These are phyloP conservation scores for Pluvialis apricaria DNA, from an alignment of 2,113 vertebrate genomes.

Conservation along the genomic window DNA sequence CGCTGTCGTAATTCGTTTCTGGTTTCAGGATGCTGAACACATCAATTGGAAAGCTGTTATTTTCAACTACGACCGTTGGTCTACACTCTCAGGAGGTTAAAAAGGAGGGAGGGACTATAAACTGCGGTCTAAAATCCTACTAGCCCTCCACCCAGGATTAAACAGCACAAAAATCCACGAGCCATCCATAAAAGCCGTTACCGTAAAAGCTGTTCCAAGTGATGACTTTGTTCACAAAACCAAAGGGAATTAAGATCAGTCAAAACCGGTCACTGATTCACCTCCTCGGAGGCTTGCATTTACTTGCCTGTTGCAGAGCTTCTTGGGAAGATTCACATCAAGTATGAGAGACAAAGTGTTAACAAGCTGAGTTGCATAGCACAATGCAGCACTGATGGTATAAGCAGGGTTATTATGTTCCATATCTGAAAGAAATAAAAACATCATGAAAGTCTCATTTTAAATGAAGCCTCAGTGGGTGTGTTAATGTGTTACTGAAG, in stretches of 20 bases:
- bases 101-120: not conserved
- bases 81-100: not conserved
- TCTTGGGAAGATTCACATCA: conserved; percentile 93
- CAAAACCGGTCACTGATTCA: not conserved
- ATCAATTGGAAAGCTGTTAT: not conserved
- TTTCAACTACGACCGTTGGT: not conserved
- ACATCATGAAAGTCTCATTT: not conserved
- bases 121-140: not conserved
- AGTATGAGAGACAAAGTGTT: conserved; percentile 95
- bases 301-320: conserved; percentile 93
- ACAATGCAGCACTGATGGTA: conserved; percentile 94
- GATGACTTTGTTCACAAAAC: not conserved
- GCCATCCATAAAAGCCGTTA: not conserved
- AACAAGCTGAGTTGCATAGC: conserved; percentile 92
- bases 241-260: not conserved
- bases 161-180: not conserved
- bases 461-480: not conserved
- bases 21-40: not conserved
- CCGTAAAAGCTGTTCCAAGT: not conserved
- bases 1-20: not conserved
- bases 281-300: not conserved
- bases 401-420: conserved; percentile 94
- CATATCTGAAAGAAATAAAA: conserved; percentile 77
- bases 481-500: not conserved
- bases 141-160: not conserved